phyloP scores from a whole-genome alignment of 2,888 invertebrate species.

The Drosophila aldrichi region DNA sequence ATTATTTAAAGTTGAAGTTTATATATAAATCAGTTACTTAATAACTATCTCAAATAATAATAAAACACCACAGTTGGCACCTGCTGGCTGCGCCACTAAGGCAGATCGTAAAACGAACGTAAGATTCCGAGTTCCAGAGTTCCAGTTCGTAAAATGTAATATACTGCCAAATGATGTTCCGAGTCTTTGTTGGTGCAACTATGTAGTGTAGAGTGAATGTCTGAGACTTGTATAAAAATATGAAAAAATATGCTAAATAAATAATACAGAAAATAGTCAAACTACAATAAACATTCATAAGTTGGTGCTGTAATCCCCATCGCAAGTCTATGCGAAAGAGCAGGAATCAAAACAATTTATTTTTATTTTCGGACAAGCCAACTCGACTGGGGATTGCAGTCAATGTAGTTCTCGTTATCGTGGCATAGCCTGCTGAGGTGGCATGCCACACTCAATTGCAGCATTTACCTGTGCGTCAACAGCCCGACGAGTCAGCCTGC shows the following conservation, averaged over 20 bases:
- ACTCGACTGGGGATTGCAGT: neutral
- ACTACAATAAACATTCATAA: too few relatives aligned
- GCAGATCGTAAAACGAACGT: conserved; percentile 16
- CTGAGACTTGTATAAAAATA: neutral
- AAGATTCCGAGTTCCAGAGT: conserved; percentile 3
- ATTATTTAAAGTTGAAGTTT: neutral
- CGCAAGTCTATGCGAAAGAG: neutral
- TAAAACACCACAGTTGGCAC: conserved; percentile 9
- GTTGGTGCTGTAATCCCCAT: too few relatives aligned
- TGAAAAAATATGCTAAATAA: neutral
- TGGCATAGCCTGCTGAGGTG: conserved; percentile 33
- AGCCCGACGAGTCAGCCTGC: conserved; percentile 55
- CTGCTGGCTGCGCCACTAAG: neutral
- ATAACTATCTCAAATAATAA: conserved; percentile 8
- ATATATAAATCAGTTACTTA: neutral
- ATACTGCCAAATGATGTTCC: neutral
- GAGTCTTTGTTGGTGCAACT: neutral
- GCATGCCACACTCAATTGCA: conserved; percentile 59
- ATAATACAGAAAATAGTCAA: neutral
- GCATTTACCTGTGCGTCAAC: conserved; percentile 69
- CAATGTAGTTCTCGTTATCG: neutral
- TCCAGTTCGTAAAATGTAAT: neutral
- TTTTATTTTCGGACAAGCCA: neutral
- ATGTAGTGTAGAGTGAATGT: neutral
- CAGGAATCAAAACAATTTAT: neutral